Base-by-base conservation (phyloP, 1,140 invertebrate species). In the Trichonephila clavata region DNA sequence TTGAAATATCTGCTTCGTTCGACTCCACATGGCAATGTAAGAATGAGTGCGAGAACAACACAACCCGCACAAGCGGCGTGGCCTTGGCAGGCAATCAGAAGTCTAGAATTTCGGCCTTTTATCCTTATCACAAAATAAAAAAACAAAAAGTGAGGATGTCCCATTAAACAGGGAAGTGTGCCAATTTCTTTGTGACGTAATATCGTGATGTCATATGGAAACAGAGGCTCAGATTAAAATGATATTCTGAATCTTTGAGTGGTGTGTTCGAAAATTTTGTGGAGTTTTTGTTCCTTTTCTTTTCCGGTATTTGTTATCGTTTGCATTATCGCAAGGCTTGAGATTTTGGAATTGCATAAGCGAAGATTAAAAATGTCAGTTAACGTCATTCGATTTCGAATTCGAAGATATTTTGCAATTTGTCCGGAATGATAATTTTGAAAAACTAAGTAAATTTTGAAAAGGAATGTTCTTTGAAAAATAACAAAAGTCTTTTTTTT, bases 1-100 rank as follows among this genome's bases (percentile, higher is more conserved):
- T 87, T 95, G 95, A 68, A 96, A 96, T 2, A 94, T 39, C 21
- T 65, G 18, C 1, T 61, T 77, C 20, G 71, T 63, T 8, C 71
- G 43, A 21, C n/a, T 90, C 71, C 43, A 81, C 57, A 80, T 59
- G 81, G 81, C 81, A 27, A 2, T 59, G 43, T 57, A 13, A 77
- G 20, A 24, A 16, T 16, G 7, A 50, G 1, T 21, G 24, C 39
- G 39, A 84, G 4, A 32, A 84, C 50, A 24, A 32, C 39, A 20
- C 8, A 59, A 21, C 20, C n/a, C 16, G 13, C 24, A n/a, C 43
- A n/a, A n/a, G 57, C 16, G 5, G 24, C 50, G 13, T 59, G 50
- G 83, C 50, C 83, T 84, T 84, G 81, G 81, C 57, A 77, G 71
- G 71, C 71, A 77, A 32, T 84, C 43, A 57, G 81, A 84, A 20